Base-by-base conservation (phyloP, 2,113 vertebrate genomes). In the Carettochelys insculpta region DNA sequence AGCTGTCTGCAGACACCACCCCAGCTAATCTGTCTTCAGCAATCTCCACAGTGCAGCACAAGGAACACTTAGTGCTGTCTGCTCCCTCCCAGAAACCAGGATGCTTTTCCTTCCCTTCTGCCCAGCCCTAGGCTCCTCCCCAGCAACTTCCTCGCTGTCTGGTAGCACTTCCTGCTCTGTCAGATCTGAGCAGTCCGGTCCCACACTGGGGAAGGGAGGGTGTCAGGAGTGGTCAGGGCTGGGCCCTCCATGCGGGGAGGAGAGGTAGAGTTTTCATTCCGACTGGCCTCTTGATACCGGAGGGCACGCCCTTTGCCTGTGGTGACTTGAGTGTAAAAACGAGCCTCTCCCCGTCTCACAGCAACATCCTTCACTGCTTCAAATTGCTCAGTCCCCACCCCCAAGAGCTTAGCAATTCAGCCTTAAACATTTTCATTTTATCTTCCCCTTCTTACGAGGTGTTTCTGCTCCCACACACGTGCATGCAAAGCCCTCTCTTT, bases 201-300 rank as follows among this genome's bases (percentile, higher is more conserved):
- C 48, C 5, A 0, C 11, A 4, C 9, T 7, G 3, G 0, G 43
- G 38, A 17, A 16, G 29, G 47, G 52, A 76, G 53, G 9, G 27
- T 43, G 34, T 19, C 5, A 13, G 58, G 31, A 34, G 58, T 43
- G 68, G 38, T 50, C 65, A 47, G 14, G 11, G 81, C 76, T 58
- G 58, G 6, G 1, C 38, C 54, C 78, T 54, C 8, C 8, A 4
- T 6, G 5, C 1, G 1, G 27, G 1, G 1, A 76, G 54, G 3
- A 0, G 54, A 20, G 20, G 16, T 6, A 43, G 25, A 6, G 7
- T n/a, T 25, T 0, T 1, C 0, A 3, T 31, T 14, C 5, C 2
- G 34, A 77, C 9, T 10, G 17, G 34, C 47, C 2, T 77, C 22
- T 31, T 6, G 31, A 45, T 13, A 4, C n/a, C 24, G n/a, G 29